Evolutionary conservation across 2,888 invertebrate species (phyloP).

Genomic region (Prenolepis imparis): DNA sequence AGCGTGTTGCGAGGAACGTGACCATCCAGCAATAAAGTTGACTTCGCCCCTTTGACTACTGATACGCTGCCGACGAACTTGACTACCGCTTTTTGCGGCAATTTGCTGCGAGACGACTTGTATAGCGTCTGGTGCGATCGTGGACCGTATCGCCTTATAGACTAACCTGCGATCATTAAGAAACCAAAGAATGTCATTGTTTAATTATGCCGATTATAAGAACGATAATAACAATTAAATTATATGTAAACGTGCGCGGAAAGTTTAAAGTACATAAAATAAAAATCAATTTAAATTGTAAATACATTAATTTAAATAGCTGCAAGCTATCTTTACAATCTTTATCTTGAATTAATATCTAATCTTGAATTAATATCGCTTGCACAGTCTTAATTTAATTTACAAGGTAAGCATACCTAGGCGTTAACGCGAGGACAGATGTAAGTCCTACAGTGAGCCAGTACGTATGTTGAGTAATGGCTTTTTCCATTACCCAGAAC

Average conservation of each 20-base stretch:
- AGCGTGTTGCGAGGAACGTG: constrained; percentile 83
- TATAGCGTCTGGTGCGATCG: constrained; percentile 92
- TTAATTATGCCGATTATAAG: not conserved
- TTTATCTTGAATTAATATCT: not conserved
- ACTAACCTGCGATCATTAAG: constrained; percentile 88
- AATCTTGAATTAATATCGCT: not conserved
- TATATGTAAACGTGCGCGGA: not conserved
- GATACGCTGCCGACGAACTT: constrained; percentile 78
- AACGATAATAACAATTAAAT: not conserved
- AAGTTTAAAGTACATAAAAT: not conserved
- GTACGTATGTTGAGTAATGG: constrained; percentile 91
- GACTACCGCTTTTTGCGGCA: constrained; percentile 70
- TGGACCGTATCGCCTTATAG: constrained; percentile 90
- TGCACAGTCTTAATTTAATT: not conserved
- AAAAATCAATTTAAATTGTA: not conserved
- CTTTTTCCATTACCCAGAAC: constrained; percentile 94
- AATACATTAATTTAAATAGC: too few relatives aligned
- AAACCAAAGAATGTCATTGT: not conserved
- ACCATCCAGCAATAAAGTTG: constrained; percentile 84
- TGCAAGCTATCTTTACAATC: not conserved
- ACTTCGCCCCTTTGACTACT: constrained; percentile 78
- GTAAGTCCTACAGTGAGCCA: constrained; percentile 94
- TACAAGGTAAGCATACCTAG: constrained; percentile 89
- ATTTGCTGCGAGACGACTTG: constrained; percentile 89
- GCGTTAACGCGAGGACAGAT: constrained; percentile 92